Evolutionary conservation across 2,888 invertebrate genomes (phyloP).

Genomic region (Euphydryas editha): DNA sequence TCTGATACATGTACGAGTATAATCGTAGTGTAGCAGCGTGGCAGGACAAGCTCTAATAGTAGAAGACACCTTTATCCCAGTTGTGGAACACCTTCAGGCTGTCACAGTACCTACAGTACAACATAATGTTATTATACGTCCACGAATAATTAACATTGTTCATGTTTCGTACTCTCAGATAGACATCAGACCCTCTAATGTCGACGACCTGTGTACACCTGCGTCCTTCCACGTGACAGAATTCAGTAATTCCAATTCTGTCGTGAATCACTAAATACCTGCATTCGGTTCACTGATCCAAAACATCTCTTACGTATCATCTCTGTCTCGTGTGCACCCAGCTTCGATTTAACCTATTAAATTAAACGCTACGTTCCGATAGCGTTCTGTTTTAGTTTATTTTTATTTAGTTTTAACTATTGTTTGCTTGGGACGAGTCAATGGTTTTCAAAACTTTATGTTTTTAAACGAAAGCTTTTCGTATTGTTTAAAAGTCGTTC

Average conservation of each 20-base stretch:
- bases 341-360: background rate
- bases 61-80: too few relatives aligned
- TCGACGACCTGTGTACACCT: too few relatives aligned
- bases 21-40: too few relatives aligned
- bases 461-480: background rate
- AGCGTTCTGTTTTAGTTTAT: background rate
- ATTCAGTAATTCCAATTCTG: background rate
- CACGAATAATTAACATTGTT: too few relatives aligned
- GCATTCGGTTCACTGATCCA: background rate
- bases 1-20: too few relatives aligned
- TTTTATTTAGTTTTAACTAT: conserved; percentile 6
- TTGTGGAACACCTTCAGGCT: too few relatives aligned
- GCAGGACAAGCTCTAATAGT: too few relatives aligned
- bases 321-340: background rate
- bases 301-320: background rate
- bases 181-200: too few relatives aligned
- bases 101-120: too few relatives aligned
- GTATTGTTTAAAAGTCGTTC: background rate
- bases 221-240: too few relatives aligned
- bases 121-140: too few relatives aligned
- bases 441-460: background rate
- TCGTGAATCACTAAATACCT: background rate
- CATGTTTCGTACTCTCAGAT: too few relatives aligned
- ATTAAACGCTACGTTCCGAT: conserved; percentile 6
- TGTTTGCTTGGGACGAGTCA: background rate